Percentiles rank a stretch among this genome's conserved stretches.
Conservation (phyloP, 64 coral and sea anemone genomes). For the Trachythela sp. region DNA sequence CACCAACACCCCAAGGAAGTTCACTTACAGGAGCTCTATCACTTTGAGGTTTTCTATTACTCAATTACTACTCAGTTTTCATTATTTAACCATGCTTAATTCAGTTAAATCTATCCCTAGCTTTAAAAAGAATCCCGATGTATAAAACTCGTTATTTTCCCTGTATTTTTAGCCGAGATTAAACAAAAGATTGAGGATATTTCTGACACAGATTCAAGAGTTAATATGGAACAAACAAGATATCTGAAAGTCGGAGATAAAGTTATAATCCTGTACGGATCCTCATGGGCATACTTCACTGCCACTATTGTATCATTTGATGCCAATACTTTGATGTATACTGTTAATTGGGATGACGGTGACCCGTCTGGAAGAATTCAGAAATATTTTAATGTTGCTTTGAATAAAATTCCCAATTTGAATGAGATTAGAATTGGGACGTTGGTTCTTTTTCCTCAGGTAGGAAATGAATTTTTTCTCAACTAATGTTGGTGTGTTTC, state of each 20-base stretch:
- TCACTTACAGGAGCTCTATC: too few species aligned
- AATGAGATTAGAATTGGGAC: constrained; percentile 77
- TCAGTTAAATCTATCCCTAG: too few species aligned
- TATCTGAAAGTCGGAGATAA: constrained; percentile 59
- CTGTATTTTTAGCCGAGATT: too few species aligned
- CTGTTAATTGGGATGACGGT: constrained; percentile 82
- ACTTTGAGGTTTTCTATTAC: too few species aligned
- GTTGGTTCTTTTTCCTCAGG: constrained; percentile 84
- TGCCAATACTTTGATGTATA: constrained; percentile 47
- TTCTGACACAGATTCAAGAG: neutral
- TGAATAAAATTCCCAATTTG: constrained; percentile 67
- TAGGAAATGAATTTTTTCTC: neutral
- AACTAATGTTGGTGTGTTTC: too few species aligned
- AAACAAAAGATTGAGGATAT: neutral
- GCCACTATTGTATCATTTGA: constrained; percentile 87
- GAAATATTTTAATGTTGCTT: constrained; percentile 40
- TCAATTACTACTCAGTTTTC: too few species aligned
- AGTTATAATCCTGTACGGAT: constrained; percentile 23
- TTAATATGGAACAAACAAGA: neutral
- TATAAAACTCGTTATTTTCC: too few species aligned
- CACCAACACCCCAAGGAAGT: too few species aligned
- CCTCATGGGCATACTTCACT: constrained; percentile 75
- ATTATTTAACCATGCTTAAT: too few species aligned
- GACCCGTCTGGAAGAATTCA: constrained; percentile 74
- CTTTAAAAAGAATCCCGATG: too few species aligned